Base-by-base conservation (phyloP, 2,888 invertebrate genomes). In the Theretra japonica region DNA sequence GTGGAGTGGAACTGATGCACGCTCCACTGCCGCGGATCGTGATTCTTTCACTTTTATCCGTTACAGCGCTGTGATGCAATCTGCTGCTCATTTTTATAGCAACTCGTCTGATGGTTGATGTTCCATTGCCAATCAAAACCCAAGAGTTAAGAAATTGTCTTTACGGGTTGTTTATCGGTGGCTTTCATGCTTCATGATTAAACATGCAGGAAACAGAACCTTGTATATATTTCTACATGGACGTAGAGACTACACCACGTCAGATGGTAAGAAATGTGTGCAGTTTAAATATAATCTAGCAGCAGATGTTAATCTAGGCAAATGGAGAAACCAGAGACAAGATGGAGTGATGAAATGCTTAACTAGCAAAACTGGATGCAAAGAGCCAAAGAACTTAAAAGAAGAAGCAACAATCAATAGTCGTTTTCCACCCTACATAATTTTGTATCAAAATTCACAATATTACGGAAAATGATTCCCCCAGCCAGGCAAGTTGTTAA, bases 41-140 rank as follows among this genome's bases (percentile, higher is more conserved):
- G 41, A 53, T 53, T 65, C 65, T 65, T 65, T 65, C 65, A 65
- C 65, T 65, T 65, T 65, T 48, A 65, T 65, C 41, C 48, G 48
- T 65, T 62, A 62, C 60, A 11, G 23, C n/a, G 53, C 17, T 65
- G 33, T 60, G 60, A 65, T 65, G 65, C 21, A 65, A 65, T 60
- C n/a, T 65, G 41, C 21, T 41, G 41, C 41, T 41, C 41, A 41
- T 41, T 41, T 41, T 41, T 28, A 28, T 5, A 41, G 41, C 41
- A 2, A 41, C 41, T 15, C 33, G 33, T 21, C 15, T 41, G 41
- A 62, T 23, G 5, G 41, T 41, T 23, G 17, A 23, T 21, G 41
- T 4, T 28, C 28, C n/a, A 7, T 57, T 21, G 4, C 8, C 57
- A 57, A 57, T 23, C 8, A 23, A 21, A 21, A 11, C 23, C 19